Percentiles rank a stretch among this genome's conserved stretches.
Evolutionary conservation across 2,797 vertebrate species (phyloP).

Genomic region (Philypnodon macrostomus): DNA sequence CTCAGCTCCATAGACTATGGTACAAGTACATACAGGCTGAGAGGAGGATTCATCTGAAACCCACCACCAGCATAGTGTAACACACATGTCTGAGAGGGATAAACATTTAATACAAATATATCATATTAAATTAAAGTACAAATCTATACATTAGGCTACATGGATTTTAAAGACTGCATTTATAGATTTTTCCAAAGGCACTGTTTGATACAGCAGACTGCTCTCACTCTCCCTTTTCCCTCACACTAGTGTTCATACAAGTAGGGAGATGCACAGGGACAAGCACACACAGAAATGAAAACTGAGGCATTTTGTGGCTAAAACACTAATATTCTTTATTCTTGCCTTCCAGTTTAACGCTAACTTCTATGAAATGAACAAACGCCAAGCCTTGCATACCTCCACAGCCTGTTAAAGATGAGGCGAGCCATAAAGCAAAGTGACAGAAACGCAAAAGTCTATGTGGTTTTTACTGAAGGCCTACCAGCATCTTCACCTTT

Average conservation of each 20-base stretch:
- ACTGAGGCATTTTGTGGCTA: constrained; percentile 70
- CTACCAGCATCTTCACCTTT: constrained; percentile 57
- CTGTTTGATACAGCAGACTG: constrained; percentile 79
- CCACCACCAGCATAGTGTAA: constrained; percentile 59
- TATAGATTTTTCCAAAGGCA: constrained; percentile 80
- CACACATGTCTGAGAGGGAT: constrained; percentile 44
- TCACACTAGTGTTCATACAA: constrained; percentile 66
- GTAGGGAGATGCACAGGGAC: constrained; percentile 54
- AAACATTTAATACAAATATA: constrained; percentile 72
- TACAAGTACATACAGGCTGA: constrained; percentile 35
- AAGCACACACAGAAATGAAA: constrained; percentile 41
- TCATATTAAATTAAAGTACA: constrained; percentile 70
- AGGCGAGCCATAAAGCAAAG: constrained; percentile 38
- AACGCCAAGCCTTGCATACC: constrained; percentile 49
- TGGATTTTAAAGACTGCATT: constrained; percentile 78
- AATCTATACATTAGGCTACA: constrained; percentile 78
- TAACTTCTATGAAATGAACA: constrained; percentile 28
- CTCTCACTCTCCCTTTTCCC: constrained; percentile 57
- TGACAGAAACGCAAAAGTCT: constrained; percentile 49
- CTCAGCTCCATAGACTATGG: constrained; percentile 27
- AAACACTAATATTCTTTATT: constrained; percentile 20
- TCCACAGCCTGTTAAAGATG: constrained; percentile 36
- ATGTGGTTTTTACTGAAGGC: constrained; percentile 44
- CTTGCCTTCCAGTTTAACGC: constrained; percentile 45
- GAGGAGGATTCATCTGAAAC: constrained; percentile 42